Percentiles rank a stretch among this genome's conserved stretches.
Evolutionary conservation across 2,113 vertebrate species (phyloP).

Genomic region (Sinosuthora webbiana): DNA sequence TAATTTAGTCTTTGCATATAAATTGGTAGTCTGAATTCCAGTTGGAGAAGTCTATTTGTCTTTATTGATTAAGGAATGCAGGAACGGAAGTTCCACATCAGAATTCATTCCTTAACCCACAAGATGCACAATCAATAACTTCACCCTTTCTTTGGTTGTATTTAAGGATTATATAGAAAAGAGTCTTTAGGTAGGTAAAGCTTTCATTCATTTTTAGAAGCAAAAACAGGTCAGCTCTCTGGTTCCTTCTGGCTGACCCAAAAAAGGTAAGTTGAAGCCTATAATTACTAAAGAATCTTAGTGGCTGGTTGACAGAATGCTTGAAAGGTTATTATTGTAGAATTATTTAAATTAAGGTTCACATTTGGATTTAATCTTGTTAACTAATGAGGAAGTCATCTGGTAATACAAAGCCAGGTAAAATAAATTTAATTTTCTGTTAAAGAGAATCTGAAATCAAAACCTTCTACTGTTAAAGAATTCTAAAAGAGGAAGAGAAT

Average conservation of each 20-base stretch:
- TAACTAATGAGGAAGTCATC: neutral
- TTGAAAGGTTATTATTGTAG: neutral
- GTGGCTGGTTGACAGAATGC: neutral
- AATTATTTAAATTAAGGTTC: neutral
- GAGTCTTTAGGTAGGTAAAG: neutral
- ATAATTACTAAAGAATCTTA: neutral
- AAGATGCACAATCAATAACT: neutral
- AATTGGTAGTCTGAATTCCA: neutral
- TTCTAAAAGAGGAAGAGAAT: neutral
- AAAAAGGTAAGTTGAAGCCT: neutral
- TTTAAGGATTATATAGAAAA: neutral
- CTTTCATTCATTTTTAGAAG: neutral
- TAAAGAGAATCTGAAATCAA: neutral
- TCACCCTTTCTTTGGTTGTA: neutral
- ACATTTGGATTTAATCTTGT: neutral
- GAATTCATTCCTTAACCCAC: neutral
- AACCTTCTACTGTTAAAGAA: neutral
- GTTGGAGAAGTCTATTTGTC: neutral
- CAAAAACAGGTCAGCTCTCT: neutral
- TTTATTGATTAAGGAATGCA: neutral
- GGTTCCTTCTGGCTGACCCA: neutral
- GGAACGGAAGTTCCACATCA: neutral
- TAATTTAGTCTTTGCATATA: neutral
- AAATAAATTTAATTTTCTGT: neutral
- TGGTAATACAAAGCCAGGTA: neutral